Evolutionary conservation across 2,888 invertebrate genomes (phyloP).

Genomic region (Leucophenga montana): DNA sequence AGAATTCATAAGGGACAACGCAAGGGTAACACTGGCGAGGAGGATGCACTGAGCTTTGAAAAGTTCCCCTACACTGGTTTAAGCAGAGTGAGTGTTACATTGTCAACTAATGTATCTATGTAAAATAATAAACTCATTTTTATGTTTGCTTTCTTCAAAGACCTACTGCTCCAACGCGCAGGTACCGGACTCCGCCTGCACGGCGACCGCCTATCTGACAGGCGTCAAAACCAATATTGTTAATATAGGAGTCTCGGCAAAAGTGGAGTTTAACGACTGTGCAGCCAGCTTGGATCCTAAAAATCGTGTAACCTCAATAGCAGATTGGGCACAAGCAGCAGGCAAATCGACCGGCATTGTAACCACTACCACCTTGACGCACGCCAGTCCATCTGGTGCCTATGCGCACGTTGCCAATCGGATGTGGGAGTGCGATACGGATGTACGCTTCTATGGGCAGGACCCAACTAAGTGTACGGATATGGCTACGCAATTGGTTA

Average conservation of each 20-base stretch:
- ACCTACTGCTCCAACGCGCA: constrained; percentile 79
- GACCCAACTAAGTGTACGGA: constrained; percentile 76
- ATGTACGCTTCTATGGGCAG: constrained; percentile 64
- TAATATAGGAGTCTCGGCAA: constrained; percentile 80
- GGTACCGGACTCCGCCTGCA: constrained; percentile 83
- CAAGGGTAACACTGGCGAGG: constrained; percentile 76
- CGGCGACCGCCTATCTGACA: constrained; percentile 60
- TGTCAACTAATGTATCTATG: background rate
- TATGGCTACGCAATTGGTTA: constrained; percentile 83
- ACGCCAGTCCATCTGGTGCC: constrained; percentile 82
- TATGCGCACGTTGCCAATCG: constrained; percentile 78
- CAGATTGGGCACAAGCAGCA: constrained; percentile 78
- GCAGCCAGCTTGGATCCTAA: constrained; percentile 75
- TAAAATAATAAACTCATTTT: background rate
- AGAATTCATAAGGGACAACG: constrained; percentile 79
- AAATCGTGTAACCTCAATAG: constrained; percentile 79
- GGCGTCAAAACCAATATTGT: constrained; percentile 82
- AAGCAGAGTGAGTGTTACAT: constrained; percentile 63
- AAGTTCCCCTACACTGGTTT: constrained; percentile 78
- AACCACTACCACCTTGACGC: constrained; percentile 85
- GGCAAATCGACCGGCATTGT: constrained; percentile 79
- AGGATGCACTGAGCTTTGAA: constrained; percentile 77
- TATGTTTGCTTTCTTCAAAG: constrained; percentile 64
- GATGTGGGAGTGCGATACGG: constrained; percentile 81
- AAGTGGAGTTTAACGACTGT: constrained; percentile 79